Evolutionary conservation across 2,888 invertebrate species (phyloP), one percentile per base, ranked within the genome.

Genomic region (Drosophila yooni): DNA sequence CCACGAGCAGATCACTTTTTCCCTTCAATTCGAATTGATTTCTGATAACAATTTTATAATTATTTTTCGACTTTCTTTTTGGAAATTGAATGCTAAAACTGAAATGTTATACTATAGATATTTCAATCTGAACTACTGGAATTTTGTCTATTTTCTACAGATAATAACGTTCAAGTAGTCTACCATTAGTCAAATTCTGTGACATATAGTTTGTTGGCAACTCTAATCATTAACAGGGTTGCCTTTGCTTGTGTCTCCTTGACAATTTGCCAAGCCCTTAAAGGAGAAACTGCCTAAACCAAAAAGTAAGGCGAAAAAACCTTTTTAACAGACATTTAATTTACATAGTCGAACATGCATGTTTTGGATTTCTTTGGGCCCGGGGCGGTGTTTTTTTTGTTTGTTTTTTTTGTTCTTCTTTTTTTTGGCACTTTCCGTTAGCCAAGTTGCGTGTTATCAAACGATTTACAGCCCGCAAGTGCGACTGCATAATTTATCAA

Each of bases 401-500:
- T 53, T 40, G 51, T 65, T 69, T 58, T 46, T 50, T 21, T 50
- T 59, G 38, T 36, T 43, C 43, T 36, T n/a, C n/a, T 21, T 15
- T 59, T 74, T 83, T 88, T 84, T 74, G 82, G 83, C 79, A 86
- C 84, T 85, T 88, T 86, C 83, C 79, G 89, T 86, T 85, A 73
- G 79, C 70, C 83, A 70, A 73, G 84, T 87, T 88, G 89, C 84
- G 84, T 85, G 89, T 83, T 85, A 85, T 88, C 87, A 87, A 85
- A 88, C 84, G 84, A 85, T 88, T 85, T 85, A 83, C 82, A 83
- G 77, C 75, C 84, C 82, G 79, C 89, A 88, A 85, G 87, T 88
- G 89, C 79, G 89, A 87, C 84, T 88, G 85, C 87, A 85, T 85
- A 85, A 85, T 82, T 89, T 83, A 83, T 86, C 86, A 88, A 88